Conservation (phyloP, 2,113 vertebrate species). For the Pavo muticus region DNA sequence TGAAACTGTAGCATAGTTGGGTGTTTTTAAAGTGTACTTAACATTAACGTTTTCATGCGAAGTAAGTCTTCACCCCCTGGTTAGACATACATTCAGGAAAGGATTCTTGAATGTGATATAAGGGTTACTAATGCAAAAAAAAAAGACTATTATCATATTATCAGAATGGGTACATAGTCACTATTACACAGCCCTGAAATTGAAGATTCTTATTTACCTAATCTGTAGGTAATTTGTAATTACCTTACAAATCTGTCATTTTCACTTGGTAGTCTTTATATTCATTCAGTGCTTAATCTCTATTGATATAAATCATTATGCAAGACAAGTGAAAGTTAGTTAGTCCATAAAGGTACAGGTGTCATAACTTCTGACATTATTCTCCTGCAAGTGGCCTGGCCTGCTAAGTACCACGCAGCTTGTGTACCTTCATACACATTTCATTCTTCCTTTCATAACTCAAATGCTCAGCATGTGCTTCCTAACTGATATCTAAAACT, state of each 20-base stretch:
- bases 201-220: background rate
- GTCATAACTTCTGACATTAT: background rate
- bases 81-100: background rate
- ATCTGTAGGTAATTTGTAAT: too few relatives aligned
- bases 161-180: background rate
- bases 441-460: too few relatives aligned
- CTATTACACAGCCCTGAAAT: background rate
- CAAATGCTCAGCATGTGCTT: too few relatives aligned
- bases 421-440: too few relatives aligned
- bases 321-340: background rate
- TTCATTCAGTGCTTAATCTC: too few relatives aligned
- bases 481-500: background rate
- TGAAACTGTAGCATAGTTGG: background rate
- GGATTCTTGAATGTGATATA: background rate
- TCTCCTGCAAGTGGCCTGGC: too few relatives aligned
- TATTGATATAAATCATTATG: background rate
- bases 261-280: background rate
- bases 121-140: background rate
- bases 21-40: background rate
- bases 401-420: too few relatives aligned
- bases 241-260: background rate
- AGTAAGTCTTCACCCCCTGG: background rate
- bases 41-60: background rate
- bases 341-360: background rate
- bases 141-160: background rate